Percentiles rank a stretch among this genome's conserved stretches.
These are phyloP conservation scores for Synaphobranchus kaupii DNA, from an alignment of 2,797 vertebrate genomes.

Conservation along the genomic window DNA sequence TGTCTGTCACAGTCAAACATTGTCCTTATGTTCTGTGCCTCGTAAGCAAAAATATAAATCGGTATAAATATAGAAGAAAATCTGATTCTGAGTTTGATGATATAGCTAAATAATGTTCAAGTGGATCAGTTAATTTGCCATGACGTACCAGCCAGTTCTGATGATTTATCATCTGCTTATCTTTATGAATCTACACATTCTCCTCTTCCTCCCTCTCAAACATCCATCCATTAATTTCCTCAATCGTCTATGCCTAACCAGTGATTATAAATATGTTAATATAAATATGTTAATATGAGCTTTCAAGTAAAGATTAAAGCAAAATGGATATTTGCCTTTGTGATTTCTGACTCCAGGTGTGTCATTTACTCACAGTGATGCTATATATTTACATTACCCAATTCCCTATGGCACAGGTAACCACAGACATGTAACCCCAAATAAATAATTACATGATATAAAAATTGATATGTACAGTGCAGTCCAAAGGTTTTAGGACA, in stretches of 20 bases:
- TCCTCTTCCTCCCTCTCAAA: background rate
- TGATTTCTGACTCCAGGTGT: background rate
- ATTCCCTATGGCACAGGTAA: no score
- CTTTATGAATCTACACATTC: background rate
- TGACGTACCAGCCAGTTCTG: background rate
- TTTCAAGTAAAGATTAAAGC: background rate
- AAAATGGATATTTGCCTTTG: background rate
- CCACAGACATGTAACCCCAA: no score
- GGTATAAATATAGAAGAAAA: background rate
- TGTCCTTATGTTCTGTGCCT: background rate
- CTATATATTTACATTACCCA: no score
- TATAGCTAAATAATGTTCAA: background rate
- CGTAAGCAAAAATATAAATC: background rate
- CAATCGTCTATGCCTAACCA: background rate
- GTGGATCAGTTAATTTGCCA: background rate
- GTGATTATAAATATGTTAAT: constrained; percentile 17
- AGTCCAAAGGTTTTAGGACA: no score
- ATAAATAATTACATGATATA: no score
- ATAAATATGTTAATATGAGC: constrained; percentile 15
- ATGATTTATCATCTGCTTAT: background rate
- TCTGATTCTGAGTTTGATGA: background rate
- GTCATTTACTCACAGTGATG: background rate
- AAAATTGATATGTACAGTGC: no score
- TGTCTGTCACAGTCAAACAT: background rate
- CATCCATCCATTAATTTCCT: background rate